Percentiles rank a stretch among this genome's conserved stretches.
Conservation (phyloP, 2,888 invertebrate species). For the Oxytorus armatus region DNA sequence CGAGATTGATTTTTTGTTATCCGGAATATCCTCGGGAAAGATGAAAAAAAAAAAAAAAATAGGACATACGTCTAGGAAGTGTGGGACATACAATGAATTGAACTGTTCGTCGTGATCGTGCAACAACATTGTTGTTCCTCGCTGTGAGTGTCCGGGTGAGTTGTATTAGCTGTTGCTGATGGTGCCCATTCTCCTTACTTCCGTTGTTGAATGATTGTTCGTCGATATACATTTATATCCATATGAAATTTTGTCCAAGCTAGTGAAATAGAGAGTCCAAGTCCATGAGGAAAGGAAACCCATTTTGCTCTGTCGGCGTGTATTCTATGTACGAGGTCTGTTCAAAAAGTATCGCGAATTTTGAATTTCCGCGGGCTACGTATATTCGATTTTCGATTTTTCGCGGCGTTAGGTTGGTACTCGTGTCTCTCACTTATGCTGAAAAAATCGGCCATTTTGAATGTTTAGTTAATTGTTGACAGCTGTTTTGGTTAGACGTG, state of each 20-base stretch:
- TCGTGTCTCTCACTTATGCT: too few species aligned
- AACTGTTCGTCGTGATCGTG: slow-evolving; percentile 57
- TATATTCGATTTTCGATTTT: too few species aligned
- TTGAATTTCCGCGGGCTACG: too few species aligned
- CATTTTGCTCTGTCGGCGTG: neutral
- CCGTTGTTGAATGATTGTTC: neutral
- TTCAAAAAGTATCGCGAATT: too few species aligned
- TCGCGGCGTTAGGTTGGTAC: too few species aligned
- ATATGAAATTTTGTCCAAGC: neutral
- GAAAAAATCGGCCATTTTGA: too few species aligned
- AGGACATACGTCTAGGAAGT: slow-evolving; percentile 20
- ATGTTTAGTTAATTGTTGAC: too few species aligned
- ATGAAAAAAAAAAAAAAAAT: slow-evolving; percentile 13
- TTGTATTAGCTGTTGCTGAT: slow-evolving; percentile 6
- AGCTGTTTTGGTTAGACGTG: too few species aligned
- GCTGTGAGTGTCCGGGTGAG: slow-evolving; percentile 1
- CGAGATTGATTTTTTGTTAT: neutral
- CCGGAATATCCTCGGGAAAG: neutral
- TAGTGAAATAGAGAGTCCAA: neutral
- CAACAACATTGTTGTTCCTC: slow-evolving; percentile 27
- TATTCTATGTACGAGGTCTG: too few species aligned
- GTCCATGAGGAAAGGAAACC: slow-evolving; percentile 2
- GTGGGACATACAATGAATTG: slow-evolving; percentile 66
- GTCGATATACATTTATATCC: neutral
- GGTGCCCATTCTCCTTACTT: neutral